Evolutionary conservation across 2,888 invertebrate genomes (phyloP), one percentile per base, ranked within the genome.

Genomic region (Cheilosia pagana): DNA sequence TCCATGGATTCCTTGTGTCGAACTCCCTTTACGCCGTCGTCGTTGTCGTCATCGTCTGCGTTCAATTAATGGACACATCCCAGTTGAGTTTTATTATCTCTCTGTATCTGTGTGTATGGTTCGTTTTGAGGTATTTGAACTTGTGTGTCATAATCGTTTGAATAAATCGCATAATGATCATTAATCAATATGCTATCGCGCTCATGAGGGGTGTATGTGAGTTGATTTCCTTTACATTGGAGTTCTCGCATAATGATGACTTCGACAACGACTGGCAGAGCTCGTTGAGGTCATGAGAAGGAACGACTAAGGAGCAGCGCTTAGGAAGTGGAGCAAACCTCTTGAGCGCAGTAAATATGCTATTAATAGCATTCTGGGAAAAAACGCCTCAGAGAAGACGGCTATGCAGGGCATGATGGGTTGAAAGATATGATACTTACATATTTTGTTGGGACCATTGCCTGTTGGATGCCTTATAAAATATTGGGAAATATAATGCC

Each of bases 71-170:
- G 71, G 71, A 59, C 76, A 70, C 53, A 57, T 72, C 77, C 21
- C 59, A 50, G 53, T 57, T 55, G 68, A 48, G 52, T 45, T 39
- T 48, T 76, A 59, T 35, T 76, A 28, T 52, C 43, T 62, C 21
- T 16, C 45, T 45, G 45, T 41, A 43, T 62, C n/a, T n/a, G 28
- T 70, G n/a, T 19, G 55, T 55, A 55, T 31, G 62, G 53, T 31
- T 63, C 62, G 53, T 62, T 63, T 63, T 6, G 74, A 81, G 68
- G 74, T 62, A 74, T 65, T 60, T 81, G 85, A 85, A 76, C 81
- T 76, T 81, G 75, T 81, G 85, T 81, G 81, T 81, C 85, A 85
- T 85, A 85, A 85, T 85, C 65, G 81, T 85, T 85, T 85, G 75
- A 85, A 85, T 81, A 85, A 85, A 81, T 71, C 71, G 75, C 81